Evolutionary conservation across 2,797 vertebrate species (phyloP), one percentile per base, ranked within the genome.

Genomic region (Siniperca undulata): DNA sequence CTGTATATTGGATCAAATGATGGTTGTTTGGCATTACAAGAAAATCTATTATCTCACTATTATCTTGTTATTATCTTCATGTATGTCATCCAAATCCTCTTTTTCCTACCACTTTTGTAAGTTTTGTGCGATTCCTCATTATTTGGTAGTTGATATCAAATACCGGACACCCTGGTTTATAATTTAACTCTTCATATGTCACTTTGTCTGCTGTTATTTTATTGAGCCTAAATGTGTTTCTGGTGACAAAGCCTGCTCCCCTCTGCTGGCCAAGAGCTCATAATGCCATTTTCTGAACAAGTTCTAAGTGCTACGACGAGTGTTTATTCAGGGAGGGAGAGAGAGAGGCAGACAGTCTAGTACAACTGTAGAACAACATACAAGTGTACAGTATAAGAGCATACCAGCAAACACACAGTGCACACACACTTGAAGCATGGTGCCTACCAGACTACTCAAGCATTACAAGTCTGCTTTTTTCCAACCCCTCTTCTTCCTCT

Each of bases 191-290:
- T 46, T 53, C 1, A 34, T 36, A 11, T 67, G 38, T 50, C 36
- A 46, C n/a, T 81, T 70, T 78, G 16, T 74, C 80, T 80, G 68
- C 71, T 83, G 24, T 85, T 46, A 78, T 73, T 86, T 83, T 22
- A 76, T 74, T 38, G 30, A 66, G 38, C 1, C 22, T 34, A 14
- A 44, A 12, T 40, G 65, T 74, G 81, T 87, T 79, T 86, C 59
- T 74, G 81, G 82, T 87, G 81, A 91, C 82, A 88, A 86, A 86
- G 72, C 86, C 71, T 89, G 86, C 89, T 88, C 86, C 91, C 92
- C 91, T 92, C 91, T 94, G 85, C 86, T 94, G 91, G 91, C 67
- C 78, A 38, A 84, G 71, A 84, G 59, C 82, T 87, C 62, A 80
- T 84, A 89, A 77, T 92, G 85, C 82, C 79, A 70, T 70, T 78